A percentile compares a stretch with the other conserved stretches of the same genome.
Conservation (phyloP, 2,797 vertebrate genomes). For the Distichodus sexfasciatus region DNA sequence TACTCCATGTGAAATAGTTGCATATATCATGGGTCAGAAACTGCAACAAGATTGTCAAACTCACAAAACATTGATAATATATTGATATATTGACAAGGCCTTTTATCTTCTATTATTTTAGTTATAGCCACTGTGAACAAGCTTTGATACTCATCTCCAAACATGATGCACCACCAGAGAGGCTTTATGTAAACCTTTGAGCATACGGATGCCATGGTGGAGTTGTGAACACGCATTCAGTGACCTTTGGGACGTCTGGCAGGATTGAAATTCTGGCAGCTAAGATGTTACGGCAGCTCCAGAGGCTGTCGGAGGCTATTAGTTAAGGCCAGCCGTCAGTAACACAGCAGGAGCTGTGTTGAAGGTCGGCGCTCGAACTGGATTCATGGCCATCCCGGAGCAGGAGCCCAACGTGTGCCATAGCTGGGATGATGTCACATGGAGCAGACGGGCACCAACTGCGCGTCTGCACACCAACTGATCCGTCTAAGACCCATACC, state of each 20-base stretch:
- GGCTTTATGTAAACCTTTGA: not conserved
- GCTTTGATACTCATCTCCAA: too few relatives aligned
- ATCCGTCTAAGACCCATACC: not conserved
- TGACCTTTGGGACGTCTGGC: not conserved
- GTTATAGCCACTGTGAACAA: too few relatives aligned
- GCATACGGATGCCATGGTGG: not conserved
- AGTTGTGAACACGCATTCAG: not conserved
- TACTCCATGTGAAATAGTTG: too few relatives aligned
- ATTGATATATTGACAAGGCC: too few relatives aligned
- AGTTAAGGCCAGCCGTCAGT: not conserved
- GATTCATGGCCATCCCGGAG: not conserved
- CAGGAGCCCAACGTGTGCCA: not conserved
- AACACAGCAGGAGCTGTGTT: not conserved
- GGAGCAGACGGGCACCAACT: not conserved
- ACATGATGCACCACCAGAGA: slow-evolving; percentile 23
- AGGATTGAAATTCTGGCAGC: not conserved
- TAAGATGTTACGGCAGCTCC: slow-evolving; percentile 14
- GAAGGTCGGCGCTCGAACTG: not conserved
- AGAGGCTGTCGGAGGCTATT: not conserved
- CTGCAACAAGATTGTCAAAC: too few relatives aligned
- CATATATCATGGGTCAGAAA: too few relatives aligned
- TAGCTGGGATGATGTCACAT: not conserved
- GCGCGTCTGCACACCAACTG: not conserved
- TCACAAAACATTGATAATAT: too few relatives aligned
- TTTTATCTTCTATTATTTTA: too few relatives aligned